Evolutionary conservation across 1,140 invertebrate species (phyloP).

Genomic region (Lasaia peninsularis): DNA sequence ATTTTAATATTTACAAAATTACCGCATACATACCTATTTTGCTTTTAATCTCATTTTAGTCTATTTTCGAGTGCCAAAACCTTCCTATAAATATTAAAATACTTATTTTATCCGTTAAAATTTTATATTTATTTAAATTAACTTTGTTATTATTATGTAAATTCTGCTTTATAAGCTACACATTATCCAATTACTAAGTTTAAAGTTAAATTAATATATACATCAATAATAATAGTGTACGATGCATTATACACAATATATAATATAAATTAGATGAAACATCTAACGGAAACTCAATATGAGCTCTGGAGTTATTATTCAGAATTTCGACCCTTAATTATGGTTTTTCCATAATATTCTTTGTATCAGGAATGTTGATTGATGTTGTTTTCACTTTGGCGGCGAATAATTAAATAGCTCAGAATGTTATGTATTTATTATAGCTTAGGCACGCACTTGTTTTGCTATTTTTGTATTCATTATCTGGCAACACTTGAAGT

Average conservation of each 20-base stretch:
- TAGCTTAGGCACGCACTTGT: neutral
- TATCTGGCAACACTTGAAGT: neutral
- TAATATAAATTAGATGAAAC: no score
- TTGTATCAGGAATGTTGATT: slow-evolving; percentile 17
- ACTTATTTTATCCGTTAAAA: no score
- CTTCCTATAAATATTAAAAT: no score
- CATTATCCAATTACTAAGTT: no score
- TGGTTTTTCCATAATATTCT: slow-evolving; percentile 12
- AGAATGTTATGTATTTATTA: slow-evolving; percentile 9
- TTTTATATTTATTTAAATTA: no score
- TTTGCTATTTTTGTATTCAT: neutral
- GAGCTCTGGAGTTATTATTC: neutral
- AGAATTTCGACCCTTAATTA: slow-evolving; percentile 8
- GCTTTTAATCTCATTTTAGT: no score
- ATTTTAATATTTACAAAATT: no score
- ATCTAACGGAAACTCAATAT: neutral
- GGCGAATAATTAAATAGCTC: slow-evolving; percentile 24
- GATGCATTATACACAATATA: neutral
- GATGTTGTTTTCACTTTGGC: slow-evolving; percentile 24
- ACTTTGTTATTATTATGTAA: no score
- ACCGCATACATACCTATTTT: no score
- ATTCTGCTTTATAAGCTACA: no score
- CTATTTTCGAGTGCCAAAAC: no score
- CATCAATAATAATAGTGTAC: neutral
- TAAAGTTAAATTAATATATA: no score